A percentile compares a stretch with the other conserved stretches of the same genome.
Evolutionary conservation across 2,797 vertebrate genomes (phyloP).

Genomic region (Microtus californicus): DNA sequence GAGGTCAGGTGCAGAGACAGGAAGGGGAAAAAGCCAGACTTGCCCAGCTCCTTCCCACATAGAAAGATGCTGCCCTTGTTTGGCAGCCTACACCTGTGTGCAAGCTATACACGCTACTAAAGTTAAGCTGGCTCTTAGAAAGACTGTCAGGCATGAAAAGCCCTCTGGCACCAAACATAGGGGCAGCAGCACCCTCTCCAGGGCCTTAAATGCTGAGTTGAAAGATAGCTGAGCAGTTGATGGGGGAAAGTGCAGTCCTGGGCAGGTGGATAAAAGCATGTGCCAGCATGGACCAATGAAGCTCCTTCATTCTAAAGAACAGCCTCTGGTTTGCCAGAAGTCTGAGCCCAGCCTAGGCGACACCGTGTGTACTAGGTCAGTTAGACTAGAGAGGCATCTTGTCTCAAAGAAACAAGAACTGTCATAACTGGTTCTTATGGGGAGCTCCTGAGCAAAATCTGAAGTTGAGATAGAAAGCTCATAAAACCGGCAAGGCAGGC

Average conservation of each 20-base stretch:
- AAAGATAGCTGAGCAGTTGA: background rate
- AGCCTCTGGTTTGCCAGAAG: background rate
- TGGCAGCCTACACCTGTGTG: background rate
- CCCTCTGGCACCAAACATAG: background rate
- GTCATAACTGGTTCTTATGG: background rate
- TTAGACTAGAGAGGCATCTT: background rate
- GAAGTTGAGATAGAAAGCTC: slow-evolving; percentile 24
- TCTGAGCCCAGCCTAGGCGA: background rate
- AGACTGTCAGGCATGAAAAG: background rate
- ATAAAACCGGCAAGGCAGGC: background rate
- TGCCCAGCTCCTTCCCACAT: background rate
- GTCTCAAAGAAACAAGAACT: background rate
- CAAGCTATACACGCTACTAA: background rate
- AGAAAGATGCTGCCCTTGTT: slow-evolving; percentile 33
- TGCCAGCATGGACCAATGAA: background rate
- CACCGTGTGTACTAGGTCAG: background rate
- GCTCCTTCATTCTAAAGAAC: background rate
- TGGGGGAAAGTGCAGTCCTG: background rate
- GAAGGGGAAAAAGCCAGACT: background rate
- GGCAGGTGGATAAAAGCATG: too few relatives aligned
- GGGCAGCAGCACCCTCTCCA: background rate
- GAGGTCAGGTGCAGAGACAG: background rate
- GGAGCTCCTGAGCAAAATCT: slow-evolving; percentile 5
- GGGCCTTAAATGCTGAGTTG: background rate
- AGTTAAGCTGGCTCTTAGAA: background rate